phyloP scores from a whole-genome alignment of 2,113 vertebrate genomes.

The Aleadryas rufinucha region DNA sequence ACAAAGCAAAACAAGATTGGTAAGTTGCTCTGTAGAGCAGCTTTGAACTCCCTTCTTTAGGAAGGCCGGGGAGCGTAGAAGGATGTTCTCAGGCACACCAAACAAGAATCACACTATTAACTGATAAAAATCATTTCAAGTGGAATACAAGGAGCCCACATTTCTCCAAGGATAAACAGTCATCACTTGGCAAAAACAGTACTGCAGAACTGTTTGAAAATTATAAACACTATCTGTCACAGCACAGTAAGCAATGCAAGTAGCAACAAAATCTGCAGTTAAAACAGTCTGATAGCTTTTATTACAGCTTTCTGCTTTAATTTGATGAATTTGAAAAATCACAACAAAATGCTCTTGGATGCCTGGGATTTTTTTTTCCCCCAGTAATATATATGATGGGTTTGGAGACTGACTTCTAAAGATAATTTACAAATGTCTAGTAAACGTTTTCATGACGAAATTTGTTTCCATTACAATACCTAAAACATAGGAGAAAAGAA shows the following conservation, averaged over 20 bases:
- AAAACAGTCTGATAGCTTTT: constrained; percentile 43
- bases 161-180: background rate
- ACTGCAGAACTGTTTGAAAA: constrained; percentile 35
- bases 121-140: background rate
- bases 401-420: background rate
- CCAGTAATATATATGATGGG: background rate
- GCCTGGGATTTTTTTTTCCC: background rate
- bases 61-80: background rate
- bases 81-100: background rate
- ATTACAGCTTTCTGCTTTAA: constrained; percentile 16
- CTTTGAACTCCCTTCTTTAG: background rate
- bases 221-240: constrained; percentile 42
- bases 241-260: constrained; percentile 32
- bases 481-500: background rate
- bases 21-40: background rate
- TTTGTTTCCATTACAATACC: background rate
- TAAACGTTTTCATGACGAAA: background rate
- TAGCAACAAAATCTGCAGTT: constrained; percentile 38
- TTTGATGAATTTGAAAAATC: constrained; percentile 10
- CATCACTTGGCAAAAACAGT: constrained; percentile 14
- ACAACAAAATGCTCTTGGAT: background rate
- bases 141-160: background rate
- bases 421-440: background rate
- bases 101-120: background rate
- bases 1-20: background rate